Base-by-base conservation (phyloP, 2,888 invertebrate genomes). In the Mythimna pallens region DNA sequence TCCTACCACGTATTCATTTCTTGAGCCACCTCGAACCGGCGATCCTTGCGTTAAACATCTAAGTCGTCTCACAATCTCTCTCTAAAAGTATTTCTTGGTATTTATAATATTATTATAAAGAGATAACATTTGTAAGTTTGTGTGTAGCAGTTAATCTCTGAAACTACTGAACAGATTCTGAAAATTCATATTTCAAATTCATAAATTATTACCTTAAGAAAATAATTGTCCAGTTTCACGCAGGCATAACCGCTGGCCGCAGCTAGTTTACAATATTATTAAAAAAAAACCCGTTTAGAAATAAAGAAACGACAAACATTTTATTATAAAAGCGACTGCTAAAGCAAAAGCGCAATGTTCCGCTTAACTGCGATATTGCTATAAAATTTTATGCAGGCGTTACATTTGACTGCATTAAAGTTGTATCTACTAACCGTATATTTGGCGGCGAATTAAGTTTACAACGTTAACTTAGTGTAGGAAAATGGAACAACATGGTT, bases 331-430 rank as follows among this genome's bases (percentile, higher is more conserved):
- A 62, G 54, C 36, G 17, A 58, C n/a, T 52, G 61, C 47, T 1
- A 59, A 67, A 74, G 70, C 65, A 59, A 58, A 76, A 70, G 50
- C 69, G 61, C 76, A 73, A 78, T 67, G 69, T 62, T 65, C 57
- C 71, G 70, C 72, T 76, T 79, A 68, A 70, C 63, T 76, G 76
- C 40, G 25, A 79, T 34, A 83, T 82, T 83, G 86, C 86, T 79
- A 64, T 74, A 71, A 67, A 65, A 71, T 76, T 86, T 82, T 73
- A 47, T 73, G 67, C 65, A 86, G 88, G 87, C 86, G 86, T 70
- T 77, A 71, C 63, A 57, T 70, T 73, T 69, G 54, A 52, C 64
- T 71, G 72, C 73, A 75, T 52, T 70, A 65, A 20, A 40, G 40
- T 54, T 59, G 20, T 54, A 25, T 25, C 25, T 25, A 61, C 54